Conservation (phyloP, 1,140 invertebrate genomes). For the Pissodes strobi region DNA sequence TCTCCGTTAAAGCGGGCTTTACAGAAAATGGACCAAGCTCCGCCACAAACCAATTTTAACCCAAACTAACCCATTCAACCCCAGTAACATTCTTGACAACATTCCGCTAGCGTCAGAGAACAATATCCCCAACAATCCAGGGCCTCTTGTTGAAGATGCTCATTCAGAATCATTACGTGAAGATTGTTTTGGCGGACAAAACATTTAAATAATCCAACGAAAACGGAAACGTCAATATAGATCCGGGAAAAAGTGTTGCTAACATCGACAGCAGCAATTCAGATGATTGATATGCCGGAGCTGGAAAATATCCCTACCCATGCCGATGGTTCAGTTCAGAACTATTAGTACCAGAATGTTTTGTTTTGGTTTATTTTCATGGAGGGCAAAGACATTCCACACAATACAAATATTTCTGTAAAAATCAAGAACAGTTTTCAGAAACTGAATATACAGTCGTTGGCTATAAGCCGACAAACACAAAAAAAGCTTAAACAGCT, state of each 20-base stretch:
- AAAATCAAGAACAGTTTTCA: no score
- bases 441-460: no score
- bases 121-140: not conserved
- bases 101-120: not conserved
- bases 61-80: conserved; percentile 11
- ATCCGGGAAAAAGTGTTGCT: conserved; percentile 11
- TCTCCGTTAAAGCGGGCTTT: not conserved
- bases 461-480: not conserved
- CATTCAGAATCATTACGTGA: no score
- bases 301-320: no score
- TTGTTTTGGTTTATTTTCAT: no score
- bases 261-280: conserved; percentile 1
- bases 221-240: not conserved
- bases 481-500: no score
- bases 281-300: not conserved
- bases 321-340: no score
- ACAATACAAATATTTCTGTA: not conserved
- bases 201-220: not conserved
- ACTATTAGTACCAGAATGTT: no score
- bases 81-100: not conserved
- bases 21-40: no score
- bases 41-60: no score
- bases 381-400: not conserved
- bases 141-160: not conserved
- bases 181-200: no score